These are phyloP conservation scores for Periplaneta americana DNA, from an alignment of 1,140 invertebrate species.

Conservation along the genomic window DNA sequence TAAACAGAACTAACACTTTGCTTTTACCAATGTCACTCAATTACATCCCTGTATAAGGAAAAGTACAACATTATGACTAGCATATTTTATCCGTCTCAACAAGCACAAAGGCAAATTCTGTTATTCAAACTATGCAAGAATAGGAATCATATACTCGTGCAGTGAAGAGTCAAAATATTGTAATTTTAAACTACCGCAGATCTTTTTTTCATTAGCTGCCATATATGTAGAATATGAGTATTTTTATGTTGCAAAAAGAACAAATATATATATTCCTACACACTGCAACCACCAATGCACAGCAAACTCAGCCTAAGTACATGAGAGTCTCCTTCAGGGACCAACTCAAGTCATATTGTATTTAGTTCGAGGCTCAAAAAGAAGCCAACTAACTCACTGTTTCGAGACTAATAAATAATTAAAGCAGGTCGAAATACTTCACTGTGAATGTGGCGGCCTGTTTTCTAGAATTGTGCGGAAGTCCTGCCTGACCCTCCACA, in stretches of 20 bases:
- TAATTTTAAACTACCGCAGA: neutral
- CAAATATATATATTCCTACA: neutral
- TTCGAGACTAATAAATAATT: neutral
- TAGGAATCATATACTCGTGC: neutral
- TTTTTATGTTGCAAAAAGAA: neutral
- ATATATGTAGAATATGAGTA: neutral
- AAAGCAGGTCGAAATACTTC: neutral
- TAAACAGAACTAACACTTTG: neutral
- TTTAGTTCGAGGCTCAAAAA: neutral
- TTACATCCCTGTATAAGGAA: neutral
- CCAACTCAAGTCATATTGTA: neutral
- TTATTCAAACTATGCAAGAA: neutral
- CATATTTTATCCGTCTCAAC: neutral
- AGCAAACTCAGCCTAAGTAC: neutral
- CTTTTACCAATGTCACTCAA: neutral
- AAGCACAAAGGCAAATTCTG: no score
- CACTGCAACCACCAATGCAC: neutral
- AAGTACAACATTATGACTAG: neutral
- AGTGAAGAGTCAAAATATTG: neutral
- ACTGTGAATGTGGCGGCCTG: neutral
- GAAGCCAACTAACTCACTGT: neutral
- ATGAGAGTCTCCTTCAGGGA: neutral
- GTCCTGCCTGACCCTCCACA: slow-evolving; percentile 62
- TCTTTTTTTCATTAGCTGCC: neutral
- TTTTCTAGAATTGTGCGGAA: slow-evolving; percentile 22